These are phyloP conservation scores for Aphaenogaster floridana DNA, from an alignment of 1,140 invertebrate genomes.

Conservation along the genomic window DNA sequence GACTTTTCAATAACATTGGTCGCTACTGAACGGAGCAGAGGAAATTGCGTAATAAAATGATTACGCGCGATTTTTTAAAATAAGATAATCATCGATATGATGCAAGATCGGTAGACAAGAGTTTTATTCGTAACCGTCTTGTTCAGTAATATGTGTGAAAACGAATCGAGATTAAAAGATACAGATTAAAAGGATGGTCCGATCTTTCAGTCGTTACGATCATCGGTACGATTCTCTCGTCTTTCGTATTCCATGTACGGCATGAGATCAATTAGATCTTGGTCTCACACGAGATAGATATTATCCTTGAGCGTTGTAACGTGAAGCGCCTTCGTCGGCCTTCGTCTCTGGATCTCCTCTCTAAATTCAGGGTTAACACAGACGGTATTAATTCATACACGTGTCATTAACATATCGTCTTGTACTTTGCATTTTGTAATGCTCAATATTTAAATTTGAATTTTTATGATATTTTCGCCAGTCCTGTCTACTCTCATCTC, in stretches of 20 bases:
- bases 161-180: too few relatives aligned
- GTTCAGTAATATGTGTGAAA: too few relatives aligned
- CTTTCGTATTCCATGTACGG: background rate
- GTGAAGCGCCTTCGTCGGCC: background rate
- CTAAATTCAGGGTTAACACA: slow-evolving; percentile 21
- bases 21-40: background rate
- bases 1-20: background rate
- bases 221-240: too few relatives aligned
- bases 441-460: background rate
- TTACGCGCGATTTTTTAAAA: background rate
- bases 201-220: too few relatives aligned
- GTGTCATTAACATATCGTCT: background rate
- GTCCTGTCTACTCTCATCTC: background rate
- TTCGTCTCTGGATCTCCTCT: slow-evolving; percentile 21
- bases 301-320: background rate
- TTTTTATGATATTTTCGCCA: background rate
- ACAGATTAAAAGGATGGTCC: too few relatives aligned
- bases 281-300: background rate
- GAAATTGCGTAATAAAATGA: background rate
- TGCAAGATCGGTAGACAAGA: too few relatives aligned
- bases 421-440: background rate
- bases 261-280: background rate
- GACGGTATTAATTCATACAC: background rate
- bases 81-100: too few relatives aligned
- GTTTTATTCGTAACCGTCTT: too few relatives aligned